Evolutionary conservation across 2,113 vertebrate genomes (phyloP).

Genomic region (Sminthopsis crassicaudata): DNA sequence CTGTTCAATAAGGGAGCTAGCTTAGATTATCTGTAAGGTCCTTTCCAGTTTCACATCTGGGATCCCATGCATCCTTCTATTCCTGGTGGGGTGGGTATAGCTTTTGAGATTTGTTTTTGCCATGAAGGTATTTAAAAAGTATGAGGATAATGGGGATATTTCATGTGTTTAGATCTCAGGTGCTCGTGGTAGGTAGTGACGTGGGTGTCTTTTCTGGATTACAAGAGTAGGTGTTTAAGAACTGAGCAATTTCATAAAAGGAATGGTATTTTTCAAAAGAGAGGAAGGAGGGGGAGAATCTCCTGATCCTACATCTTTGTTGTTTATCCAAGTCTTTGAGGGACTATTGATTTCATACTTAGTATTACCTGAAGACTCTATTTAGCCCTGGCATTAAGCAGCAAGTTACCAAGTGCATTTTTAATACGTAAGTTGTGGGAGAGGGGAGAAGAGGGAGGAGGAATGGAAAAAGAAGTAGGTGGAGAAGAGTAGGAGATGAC

Average conservation of each 20-base stretch:
- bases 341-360: not conserved
- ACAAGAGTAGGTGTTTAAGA: conserved; percentile 4
- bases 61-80: not conserved
- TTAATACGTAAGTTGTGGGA: not conserved
- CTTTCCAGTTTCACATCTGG: not conserved
- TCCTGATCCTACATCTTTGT: not conserved
- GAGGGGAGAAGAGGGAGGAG: not conserved
- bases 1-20: not conserved
- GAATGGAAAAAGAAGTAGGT: too few relatives aligned
- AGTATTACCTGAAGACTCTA: not conserved
- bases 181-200: not conserved
- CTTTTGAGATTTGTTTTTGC: not conserved
- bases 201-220: conserved; percentile 1
- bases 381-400: not conserved
- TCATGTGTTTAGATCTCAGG: not conserved
- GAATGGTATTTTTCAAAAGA: not conserved
- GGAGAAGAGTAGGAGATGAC: not conserved
- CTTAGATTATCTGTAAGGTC: not conserved
- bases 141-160: not conserved
- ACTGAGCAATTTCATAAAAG: conserved; percentile 3
- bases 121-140: not conserved
- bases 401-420: not conserved
- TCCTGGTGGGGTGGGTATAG: not conserved
- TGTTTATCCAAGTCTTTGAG: not conserved
- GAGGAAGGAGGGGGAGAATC: not conserved